Percentiles rank a stretch among this genome's conserved stretches.
phyloP scores from a whole-genome alignment of 1,140 invertebrate genomes.

The Chrysopa pallens region DNA sequence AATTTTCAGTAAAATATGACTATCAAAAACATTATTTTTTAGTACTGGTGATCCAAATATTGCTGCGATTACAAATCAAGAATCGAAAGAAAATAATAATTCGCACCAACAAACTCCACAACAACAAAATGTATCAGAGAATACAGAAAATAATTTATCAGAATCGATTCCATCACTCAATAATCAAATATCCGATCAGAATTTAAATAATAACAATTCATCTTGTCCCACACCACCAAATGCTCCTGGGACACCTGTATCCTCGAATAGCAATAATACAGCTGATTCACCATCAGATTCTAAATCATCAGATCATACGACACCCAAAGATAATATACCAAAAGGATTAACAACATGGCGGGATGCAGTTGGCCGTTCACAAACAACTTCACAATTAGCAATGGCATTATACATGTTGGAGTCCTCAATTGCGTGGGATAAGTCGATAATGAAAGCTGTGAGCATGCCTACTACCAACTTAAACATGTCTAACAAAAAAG shows the following conservation, averaged over 20 bases:
- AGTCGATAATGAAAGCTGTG: constrained; percentile 98
- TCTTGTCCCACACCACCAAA: neutral
- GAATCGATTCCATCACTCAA: too few species aligned
- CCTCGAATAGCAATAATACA: neutral
- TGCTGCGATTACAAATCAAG: constrained; percentile 28
- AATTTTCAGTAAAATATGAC: too few species aligned
- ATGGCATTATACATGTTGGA: constrained; percentile 82
- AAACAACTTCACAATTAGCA: constrained; percentile 75
- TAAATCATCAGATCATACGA: too few species aligned
- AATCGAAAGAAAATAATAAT: constrained; percentile 14
- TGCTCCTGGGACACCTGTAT: neutral
- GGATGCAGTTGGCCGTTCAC: constrained; percentile 62
- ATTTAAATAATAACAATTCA: constrained; percentile 15
- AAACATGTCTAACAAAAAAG: neutral
- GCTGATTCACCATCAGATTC: too few species aligned
- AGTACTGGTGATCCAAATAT: constrained; percentile 36
- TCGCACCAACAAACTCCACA: constrained; percentile 9
- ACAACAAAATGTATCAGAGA: too few species aligned
- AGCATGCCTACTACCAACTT: constrained; percentile 26
- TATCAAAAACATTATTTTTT: constrained; percentile 5
- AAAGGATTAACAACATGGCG: constrained; percentile 73
- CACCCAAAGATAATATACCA: constrained; percentile 25
- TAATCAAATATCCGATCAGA: constrained; percentile 1
- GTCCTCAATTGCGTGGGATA: constrained; percentile 90
- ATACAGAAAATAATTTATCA: too few species aligned